Base-by-base conservation (phyloP, 2,888 invertebrate genomes). In the Zonitis immaculata region DNA sequence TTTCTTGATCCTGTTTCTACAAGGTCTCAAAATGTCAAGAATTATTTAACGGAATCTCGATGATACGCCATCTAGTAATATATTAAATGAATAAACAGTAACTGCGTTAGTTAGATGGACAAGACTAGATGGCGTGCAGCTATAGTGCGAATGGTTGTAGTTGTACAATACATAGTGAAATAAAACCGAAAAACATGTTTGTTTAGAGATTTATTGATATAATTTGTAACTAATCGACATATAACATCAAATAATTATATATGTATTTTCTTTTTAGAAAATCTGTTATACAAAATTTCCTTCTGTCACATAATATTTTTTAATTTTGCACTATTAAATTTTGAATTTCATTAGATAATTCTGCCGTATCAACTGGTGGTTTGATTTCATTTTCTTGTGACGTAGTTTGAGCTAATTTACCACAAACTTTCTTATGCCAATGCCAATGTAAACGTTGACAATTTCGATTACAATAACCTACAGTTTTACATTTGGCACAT, bases 361-460 rank as follows among this genome's bases (percentile, higher is more conserved):
- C 50, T n/a, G 25, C 7, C 7, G 47, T 11, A 42, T 54, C 50
- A 16, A 44, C 18, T 14, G 44, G 9, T 11, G 44, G 14, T 14
- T n/a, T 16, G 16, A 22, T 18, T 22, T 26, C 43, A 6, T 42
- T 44, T 3, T 35, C 18, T 30, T 35, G 35, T 35, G 18, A 3
- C 2, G 25, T 3, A 27, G 26, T 20, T 59, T 75, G 68, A 54
- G 72, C 74, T 25, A 87, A 81, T 58, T 88, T 79, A 53, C 85
- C 83, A 69, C 93, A 94, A 30, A 84, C 86, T 69, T 91, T 92
- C 76, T 93, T 93, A 73, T 94, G 93, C 68, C 90, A 85, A 69
- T 89, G 91, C 93, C 93, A 93, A 73, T 93, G 96, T 44, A 96
- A 78, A 60, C 93, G 85, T 74, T 99, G 98, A 73, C 99, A 99